Evolutionary conservation across 2,888 invertebrate genomes (phyloP), one percentile per base, ranked within the genome.

Genomic region (Teleogryllus oceanicus): DNA sequence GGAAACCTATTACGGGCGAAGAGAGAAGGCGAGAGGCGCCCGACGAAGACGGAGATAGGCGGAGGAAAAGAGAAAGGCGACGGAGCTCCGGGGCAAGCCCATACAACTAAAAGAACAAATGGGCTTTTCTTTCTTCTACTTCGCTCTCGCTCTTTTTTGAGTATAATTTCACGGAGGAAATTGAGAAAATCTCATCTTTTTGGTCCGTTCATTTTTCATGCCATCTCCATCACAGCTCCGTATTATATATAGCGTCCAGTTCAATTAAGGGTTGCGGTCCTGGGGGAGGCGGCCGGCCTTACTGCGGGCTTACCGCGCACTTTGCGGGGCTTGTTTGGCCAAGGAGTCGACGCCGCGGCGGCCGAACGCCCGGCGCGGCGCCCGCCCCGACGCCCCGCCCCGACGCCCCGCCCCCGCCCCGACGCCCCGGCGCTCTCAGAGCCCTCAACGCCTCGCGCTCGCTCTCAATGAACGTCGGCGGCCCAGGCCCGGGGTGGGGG

Each of bases 201-300:
- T 86, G 86, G 86, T 79, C 80, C 86, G 87, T 87, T 87, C 88
- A 87, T 87, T 88, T 87, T 87, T 88, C 87, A 87, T 87, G 87
- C 86, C 87, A 86, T 87, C 86, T 87, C 86, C 86, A 86, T 85
- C 80, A 81, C 81, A 62, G 74, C 80, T 79, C 78, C 77, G 80
- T 79, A 81, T 78, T 81, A 80, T 80, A 80, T 80, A 80, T 81
- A 80, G 80, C 80, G 86, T 86, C 86, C 86, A 86, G 86, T 87
- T 87, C 87, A 87, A 87, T 87, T 87, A 87, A 87, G 87, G 82
- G 79, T 76, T 78, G 80, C 78, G 78, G 75, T 62, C 62, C 62
- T 62, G 62, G n/a, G 62, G 62, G 62, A 62, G 62, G 62, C 13
- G 62, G 62, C n/a, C 62, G 62, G 62, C 62, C 37, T 62, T 62